Evolutionary conservation across 2,888 invertebrate species (phyloP).

Genomic region (Acheta domesticus): DNA sequence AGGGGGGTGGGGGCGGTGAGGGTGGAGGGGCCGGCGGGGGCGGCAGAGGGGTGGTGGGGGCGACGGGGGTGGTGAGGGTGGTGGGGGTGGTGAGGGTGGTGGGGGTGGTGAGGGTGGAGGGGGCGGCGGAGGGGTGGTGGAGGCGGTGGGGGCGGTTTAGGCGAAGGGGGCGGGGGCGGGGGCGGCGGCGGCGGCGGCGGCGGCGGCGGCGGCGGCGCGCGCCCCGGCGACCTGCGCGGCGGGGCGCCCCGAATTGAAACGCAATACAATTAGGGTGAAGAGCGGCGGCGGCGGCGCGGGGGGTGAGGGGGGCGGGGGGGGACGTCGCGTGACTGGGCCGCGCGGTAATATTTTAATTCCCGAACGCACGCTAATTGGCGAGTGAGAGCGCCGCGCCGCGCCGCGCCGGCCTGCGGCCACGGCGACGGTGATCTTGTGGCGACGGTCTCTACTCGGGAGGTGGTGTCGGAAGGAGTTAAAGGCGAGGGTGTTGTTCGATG

Average conservation of each 20-base stretch:
- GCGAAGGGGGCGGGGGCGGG: too few relatives aligned
- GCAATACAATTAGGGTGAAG: conserved; percentile 18
- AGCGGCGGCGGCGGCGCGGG: neutral
- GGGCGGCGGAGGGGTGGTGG: too few relatives aligned
- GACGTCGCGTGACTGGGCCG: neutral
- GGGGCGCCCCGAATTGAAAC: neutral
- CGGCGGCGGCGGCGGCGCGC: neutral
- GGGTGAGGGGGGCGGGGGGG: neutral
- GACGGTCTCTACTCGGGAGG: neutral
- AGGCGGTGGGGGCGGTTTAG: neutral
- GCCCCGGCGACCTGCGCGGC: neutral
- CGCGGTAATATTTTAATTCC: conserved; percentile 18
- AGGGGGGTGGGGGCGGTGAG: too few relatives aligned
- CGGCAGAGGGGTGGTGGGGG: too few relatives aligned
- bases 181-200: too few relatives aligned
- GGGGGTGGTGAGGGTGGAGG: too few relatives aligned
- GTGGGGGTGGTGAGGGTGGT: neutral
- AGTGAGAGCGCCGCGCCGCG: neutral
- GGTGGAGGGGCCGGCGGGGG: too few relatives aligned
- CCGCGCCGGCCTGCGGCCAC: neutral
- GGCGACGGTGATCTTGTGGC: neutral
- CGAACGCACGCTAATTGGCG: conserved; percentile 7
- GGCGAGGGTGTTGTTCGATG: neutral
- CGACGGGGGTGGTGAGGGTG: too few relatives aligned
- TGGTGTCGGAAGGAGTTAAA: neutral